phyloP scores from a whole-genome alignment of 2,888 invertebrate species.

The Chrysolina oricalcia region DNA sequence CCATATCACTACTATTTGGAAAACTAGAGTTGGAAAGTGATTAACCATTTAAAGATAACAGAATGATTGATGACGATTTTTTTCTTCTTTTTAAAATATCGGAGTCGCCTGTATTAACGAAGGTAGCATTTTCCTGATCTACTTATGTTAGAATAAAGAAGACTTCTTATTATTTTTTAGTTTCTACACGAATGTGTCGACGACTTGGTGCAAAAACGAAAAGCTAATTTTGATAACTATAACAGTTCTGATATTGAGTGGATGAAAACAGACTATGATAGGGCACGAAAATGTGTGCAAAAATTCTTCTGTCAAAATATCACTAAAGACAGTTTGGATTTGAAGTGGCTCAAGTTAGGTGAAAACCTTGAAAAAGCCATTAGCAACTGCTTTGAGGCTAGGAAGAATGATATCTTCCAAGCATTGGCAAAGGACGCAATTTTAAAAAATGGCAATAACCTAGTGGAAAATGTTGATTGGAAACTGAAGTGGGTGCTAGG shows the following conservation, averaged over 20 bases:
- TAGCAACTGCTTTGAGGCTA: slow-evolving; percentile 63
- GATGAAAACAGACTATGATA: slow-evolving; percentile 64
- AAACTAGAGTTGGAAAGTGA: no score
- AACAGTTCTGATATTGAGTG: slow-evolving; percentile 66
- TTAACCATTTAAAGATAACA: background rate
- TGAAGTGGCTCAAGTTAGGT: slow-evolving; percentile 53
- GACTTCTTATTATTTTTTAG: slow-evolving; percentile 58
- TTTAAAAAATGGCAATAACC: slow-evolving; percentile 65
- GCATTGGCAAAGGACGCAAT: slow-evolving; percentile 62
- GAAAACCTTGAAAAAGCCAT: slow-evolving; percentile 46
- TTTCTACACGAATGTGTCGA: slow-evolving; percentile 69
- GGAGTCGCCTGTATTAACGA: slow-evolving; percentile 50
- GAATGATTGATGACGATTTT: slow-evolving; percentile 33
- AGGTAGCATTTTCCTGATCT: slow-evolving; percentile 43
- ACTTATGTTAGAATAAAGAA: background rate
- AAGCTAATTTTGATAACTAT: slow-evolving; percentile 60
- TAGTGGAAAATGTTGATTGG: slow-evolving; percentile 74
- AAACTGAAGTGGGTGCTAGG: slow-evolving; percentile 74
- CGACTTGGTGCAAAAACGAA: slow-evolving; percentile 62
- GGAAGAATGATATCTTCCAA: slow-evolving; percentile 66
- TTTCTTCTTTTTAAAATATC: slow-evolving; percentile 54
- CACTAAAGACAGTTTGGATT: slow-evolving; percentile 56
- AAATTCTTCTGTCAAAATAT: slow-evolving; percentile 62
- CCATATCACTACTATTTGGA: no score
- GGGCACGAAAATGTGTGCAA: slow-evolving; percentile 63